These are phyloP conservation scores for Brachynemurus nebulosus DNA, from an alignment of 2,888 invertebrate genomes.

Conservation along the genomic window DNA sequence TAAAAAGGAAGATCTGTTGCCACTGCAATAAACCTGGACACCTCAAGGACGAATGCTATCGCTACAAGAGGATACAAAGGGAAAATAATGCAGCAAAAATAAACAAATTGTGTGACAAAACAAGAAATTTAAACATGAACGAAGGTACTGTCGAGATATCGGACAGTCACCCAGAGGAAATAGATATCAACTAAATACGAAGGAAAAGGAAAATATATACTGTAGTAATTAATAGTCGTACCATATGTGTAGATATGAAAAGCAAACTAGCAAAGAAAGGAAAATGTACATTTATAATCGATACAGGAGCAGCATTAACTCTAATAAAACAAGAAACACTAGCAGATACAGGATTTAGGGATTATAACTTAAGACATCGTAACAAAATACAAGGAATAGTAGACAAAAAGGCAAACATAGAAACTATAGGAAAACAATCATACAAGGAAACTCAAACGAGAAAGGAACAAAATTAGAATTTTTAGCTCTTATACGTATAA, in stretches of 20 bases:
- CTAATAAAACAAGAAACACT: neutral
- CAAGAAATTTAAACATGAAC: neutral
- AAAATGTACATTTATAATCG: neutral
- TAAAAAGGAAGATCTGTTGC: too few relatives aligned
- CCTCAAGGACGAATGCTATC: too few relatives aligned
- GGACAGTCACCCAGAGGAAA: neutral
- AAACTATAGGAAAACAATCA: neutral
- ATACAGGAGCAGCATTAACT: neutral
- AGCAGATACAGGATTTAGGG: too few relatives aligned
- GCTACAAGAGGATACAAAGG: neutral
- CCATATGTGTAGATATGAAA: neutral
- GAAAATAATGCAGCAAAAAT: neutral
- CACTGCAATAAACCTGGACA: too few relatives aligned
- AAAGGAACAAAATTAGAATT: too few relatives aligned
- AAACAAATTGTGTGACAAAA: neutral
- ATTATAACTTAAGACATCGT: neutral
- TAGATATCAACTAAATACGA: neutral
- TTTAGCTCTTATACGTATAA: neutral
- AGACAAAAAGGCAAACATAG: neutral
- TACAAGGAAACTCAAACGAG: neutral
- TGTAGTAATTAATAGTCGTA: neutral
- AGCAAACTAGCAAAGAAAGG: neutral
- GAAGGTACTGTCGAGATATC: neutral
- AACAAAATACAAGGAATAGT: neutral
- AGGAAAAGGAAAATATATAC: neutral